These are phyloP conservation scores for Meandrusa payeni DNA, from an alignment of 2,888 invertebrate genomes.

Conservation along the genomic window DNA sequence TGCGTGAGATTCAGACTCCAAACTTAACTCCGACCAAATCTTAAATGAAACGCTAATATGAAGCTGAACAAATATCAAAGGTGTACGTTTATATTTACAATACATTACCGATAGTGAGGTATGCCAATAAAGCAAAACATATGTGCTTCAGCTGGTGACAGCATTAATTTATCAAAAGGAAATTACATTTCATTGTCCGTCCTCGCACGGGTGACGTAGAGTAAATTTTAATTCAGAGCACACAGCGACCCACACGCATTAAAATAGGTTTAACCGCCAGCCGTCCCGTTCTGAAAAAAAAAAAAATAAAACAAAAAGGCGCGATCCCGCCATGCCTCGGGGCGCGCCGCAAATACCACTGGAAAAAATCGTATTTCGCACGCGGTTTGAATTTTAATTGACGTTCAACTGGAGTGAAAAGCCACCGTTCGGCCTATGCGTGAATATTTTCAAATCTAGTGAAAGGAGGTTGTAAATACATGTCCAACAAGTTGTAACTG, in stretches of 20 bases:
- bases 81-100: no score
- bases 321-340: slow-evolving; percentile 75
- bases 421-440: slow-evolving; percentile 45
- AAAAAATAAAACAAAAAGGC: slow-evolving; percentile 71
- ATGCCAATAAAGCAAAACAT: slow-evolving; percentile 27
- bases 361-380: slow-evolving; percentile 81
- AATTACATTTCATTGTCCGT: slow-evolving; percentile 73
- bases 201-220: slow-evolving; percentile 50
- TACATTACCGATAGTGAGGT: no score
- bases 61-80: no score
- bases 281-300: slow-evolving; percentile 75
- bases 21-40: no score
- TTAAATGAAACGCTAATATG: no score
- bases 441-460: slow-evolving; percentile 66
- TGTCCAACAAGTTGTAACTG: slow-evolving; percentile 13
- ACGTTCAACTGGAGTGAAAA: slow-evolving; percentile 63
- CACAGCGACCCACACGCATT: slow-evolving; percentile 76
- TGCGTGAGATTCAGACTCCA: no score
- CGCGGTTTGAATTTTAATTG: slow-evolving; percentile 82
- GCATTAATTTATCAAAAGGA: slow-evolving; percentile 51
- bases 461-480: slow-evolving; percentile 34
- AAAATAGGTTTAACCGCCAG: slow-evolving; percentile 79
- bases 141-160: slow-evolving; percentile 25
- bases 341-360: slow-evolving; percentile 76
- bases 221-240: slow-evolving; percentile 76